Percentiles rank a stretch among this genome's conserved stretches.
These are phyloP conservation scores for Protomyctophum bolini DNA, from an alignment of 2,113 vertebrate genomes.

Conservation along the genomic window DNA sequence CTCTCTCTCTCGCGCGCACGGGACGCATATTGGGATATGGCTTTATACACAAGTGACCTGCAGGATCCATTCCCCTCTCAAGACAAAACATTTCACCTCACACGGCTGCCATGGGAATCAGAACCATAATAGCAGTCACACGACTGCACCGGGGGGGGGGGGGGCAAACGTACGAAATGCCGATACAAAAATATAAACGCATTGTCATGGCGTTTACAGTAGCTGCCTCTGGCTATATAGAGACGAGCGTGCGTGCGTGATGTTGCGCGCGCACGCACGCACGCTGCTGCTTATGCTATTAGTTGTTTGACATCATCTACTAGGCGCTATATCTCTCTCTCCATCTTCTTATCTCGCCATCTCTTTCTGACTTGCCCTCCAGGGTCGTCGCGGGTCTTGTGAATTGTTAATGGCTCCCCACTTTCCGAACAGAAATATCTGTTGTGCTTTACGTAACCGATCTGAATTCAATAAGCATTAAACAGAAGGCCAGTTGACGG, in stretches of 20 bases:
- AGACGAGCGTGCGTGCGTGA: background rate
- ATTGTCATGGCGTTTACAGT: background rate
- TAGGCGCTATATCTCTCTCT: too few relatives aligned
- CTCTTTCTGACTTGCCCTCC: constrained; percentile 14
- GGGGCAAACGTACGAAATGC: background rate
- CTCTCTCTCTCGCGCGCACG: too few relatives aligned
- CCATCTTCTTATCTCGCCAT: constrained; percentile 3
- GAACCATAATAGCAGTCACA: background rate
- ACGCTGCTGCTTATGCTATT: background rate
- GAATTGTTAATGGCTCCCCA: constrained; percentile 45
- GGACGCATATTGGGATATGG: too few relatives aligned
- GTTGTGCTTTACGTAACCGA: constrained; percentile 42
- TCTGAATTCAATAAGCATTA: constrained; percentile 58
- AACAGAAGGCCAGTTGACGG: constrained; percentile 11
- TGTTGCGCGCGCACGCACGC: background rate
- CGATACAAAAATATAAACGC: background rate
- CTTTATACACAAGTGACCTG: too few relatives aligned
- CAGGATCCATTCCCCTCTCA: too few relatives aligned
- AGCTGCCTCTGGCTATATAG: background rate
- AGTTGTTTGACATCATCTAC: background rate
- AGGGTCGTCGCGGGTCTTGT: constrained; percentile 32
- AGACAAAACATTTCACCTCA: too few relatives aligned
- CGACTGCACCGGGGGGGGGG: too few relatives aligned
- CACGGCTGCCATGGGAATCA: too few relatives aligned
- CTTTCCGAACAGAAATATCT: constrained; percentile 43